Evolutionary conservation across 1,140 invertebrate genomes (phyloP), one percentile per base, ranked within the genome.

Genomic region (Lutraria rhynchaena): DNA sequence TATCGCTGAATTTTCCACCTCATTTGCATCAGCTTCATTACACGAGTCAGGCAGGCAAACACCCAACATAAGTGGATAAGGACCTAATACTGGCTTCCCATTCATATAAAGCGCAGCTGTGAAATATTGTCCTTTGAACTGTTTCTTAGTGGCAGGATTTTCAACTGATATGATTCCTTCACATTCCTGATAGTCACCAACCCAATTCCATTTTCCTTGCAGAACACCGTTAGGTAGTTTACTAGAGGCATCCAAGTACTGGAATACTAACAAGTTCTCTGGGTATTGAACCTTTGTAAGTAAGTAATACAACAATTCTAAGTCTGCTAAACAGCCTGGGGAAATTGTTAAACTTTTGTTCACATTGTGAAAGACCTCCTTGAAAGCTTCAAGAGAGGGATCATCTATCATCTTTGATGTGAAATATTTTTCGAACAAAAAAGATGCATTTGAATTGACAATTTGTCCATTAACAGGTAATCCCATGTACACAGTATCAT

Each of bases 11-110:
- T 44, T 80, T 4, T 67, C 13, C 0, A 83, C 19, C 0, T 22
- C 33, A 35, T 29, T 24, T 19, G 53, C 31, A 35, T 83, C 82
- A 46, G 33, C 31, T 35, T 67, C 41, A 22, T 37, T 51, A 60
- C 82, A 83, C 13, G 82, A 73, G 29, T 60, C 51, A 19, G 82
- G 82, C 9, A 83, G 24, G 53, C 82, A 83, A 5, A 74, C 57
- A 22, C 82, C 82, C 29, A 74, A 11, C 19, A 70, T n/a, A 35
- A 70, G 1, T 24, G 65, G 44, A 9, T 35, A 29, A n/a, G 61
- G 31, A 27, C 51, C 22, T 1, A 46, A 9, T 49, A 70, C 33
- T 22, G 75, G 75, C 53, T 67, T 65, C 41, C 58, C 75, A 57
- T 77, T 53, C 1, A 53, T 5, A 55, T 49, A n/a, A 33, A 77